Base-by-base conservation (phyloP, 2,888 invertebrate species). In the Eristalis arbustorum region DNA sequence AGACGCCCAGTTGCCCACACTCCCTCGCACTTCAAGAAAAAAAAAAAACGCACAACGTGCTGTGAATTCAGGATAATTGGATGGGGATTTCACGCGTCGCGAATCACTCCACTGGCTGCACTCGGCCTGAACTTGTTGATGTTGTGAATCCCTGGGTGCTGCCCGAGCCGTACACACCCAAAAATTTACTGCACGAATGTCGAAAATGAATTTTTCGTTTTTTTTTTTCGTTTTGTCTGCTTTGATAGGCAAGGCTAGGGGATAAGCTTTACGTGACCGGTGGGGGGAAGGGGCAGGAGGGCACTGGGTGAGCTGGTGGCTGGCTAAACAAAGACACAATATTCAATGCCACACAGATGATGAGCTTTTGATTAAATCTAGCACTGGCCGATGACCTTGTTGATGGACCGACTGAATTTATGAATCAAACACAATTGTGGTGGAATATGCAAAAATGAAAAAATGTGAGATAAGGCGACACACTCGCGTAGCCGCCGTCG, bases 401-500 rank as follows among this genome's bases (percentile, higher is more conserved):
- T 5, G 18, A 18, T 18, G 49, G n/a, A 49, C n/a, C 49, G 49
- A 6, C 4, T n/a, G n/a, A 18, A 49, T n/a, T 1, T n/a, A 6
- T 49, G 49, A 49, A 49, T 49, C 42, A 10, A 84, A 84, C 67
- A 76, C 76, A 76, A 72, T 81, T 80, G n/a, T 49, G 18, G 8
- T 49, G 63, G 57, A 85, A 85, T n/a, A n/a, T 82, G 85, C 77
- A 85, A 78, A 76, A 82, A 75, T 31, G 62, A 59, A 78, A 57
- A 82, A 66, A 61, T 63, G n/a, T 73, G 68, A 11, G 37, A 78
- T 85, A 72, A 77, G 77, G 73, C 69, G 73, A 82, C 61, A 82
- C 73, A 73, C 49, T 18, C 77, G 77, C 82, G 64, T 40, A 57
- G 22, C 23, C 40, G 23, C 40, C 40, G 37, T 37, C 37, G 11